Conservation (phyloP, 1,140 invertebrate species). For the Neodiprion lecontei region DNA sequence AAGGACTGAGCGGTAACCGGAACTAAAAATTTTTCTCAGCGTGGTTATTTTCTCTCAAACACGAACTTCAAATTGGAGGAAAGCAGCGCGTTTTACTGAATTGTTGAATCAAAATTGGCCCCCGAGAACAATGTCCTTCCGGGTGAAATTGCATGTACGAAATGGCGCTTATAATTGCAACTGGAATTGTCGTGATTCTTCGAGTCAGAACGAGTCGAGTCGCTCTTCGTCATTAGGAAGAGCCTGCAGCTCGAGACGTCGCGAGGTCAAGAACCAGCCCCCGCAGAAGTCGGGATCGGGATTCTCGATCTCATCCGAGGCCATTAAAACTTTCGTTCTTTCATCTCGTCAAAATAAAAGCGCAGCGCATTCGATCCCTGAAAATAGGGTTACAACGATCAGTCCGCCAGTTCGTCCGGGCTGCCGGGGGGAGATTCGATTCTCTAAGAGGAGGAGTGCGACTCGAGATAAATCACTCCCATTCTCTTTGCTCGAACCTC, state of each 20-base stretch:
- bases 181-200: no score
- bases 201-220: neutral
- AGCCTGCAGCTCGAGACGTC: neutral
- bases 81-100: no score
- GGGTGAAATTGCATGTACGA: no score
- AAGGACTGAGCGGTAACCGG: no score
- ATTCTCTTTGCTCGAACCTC: no score
- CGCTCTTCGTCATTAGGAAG: neutral
- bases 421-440: neutral
- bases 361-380: neutral
- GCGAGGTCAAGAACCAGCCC: neutral
- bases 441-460: neutral
- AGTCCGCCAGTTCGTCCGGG: neutral
- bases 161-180: no score
- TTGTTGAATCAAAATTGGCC: no score
- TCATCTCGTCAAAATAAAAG: conserved; percentile 5
- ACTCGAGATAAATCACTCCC: neutral
- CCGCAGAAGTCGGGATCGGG: no score
- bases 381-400: neutral
- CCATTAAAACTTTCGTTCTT: conserved; percentile 4
- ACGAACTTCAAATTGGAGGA: no score
- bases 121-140: no score
- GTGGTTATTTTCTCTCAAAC: no score
- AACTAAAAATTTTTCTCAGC: no score
- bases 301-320: neutral